Evolutionary conservation across 2,797 vertebrate species (phyloP).

Genomic region (Falco concolor): DNA sequence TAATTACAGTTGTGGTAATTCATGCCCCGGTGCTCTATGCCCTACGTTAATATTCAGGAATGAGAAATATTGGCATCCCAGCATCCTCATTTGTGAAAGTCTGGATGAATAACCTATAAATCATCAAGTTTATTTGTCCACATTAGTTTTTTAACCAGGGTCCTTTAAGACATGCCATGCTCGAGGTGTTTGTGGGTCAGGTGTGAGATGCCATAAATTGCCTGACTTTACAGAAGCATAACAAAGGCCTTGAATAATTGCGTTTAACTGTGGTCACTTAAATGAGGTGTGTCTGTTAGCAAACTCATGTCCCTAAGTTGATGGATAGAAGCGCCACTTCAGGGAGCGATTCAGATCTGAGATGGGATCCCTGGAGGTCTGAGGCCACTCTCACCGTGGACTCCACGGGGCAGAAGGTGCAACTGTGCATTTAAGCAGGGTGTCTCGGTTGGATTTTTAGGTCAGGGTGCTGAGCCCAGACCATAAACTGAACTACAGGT

Average conservation of each 20-base stretch:
- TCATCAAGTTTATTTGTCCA: not conserved
- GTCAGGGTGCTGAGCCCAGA: not conserved
- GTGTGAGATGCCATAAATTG: not conserved
- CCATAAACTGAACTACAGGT: not conserved
- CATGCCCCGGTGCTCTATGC: not conserved
- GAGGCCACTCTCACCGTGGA: not conserved
- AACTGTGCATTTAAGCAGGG: not conserved
- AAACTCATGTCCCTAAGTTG: not conserved
- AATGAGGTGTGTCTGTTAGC: not conserved
- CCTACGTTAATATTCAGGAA: not conserved
- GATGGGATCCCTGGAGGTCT: not conserved
- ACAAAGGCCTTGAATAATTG: not conserved
- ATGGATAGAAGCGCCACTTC: not conserved
- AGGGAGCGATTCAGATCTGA: not conserved
- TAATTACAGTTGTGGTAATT: not conserved
- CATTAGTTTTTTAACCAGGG: not conserved
- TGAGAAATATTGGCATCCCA: not conserved
- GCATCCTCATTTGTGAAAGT: not conserved
- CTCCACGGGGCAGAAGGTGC: not conserved
- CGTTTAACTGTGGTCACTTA: not conserved
- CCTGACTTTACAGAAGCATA: not conserved
- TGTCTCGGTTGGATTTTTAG: not conserved
- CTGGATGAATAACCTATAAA: not conserved
- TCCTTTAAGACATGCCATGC: not conserved
- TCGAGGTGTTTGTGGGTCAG: not conserved